A percentile compares a stretch with the other conserved stretches of the same genome.
These are phyloP conservation scores for Sesamia nonagrioides DNA, from an alignment of 1,140 invertebrate genomes.

Conservation along the genomic window DNA sequence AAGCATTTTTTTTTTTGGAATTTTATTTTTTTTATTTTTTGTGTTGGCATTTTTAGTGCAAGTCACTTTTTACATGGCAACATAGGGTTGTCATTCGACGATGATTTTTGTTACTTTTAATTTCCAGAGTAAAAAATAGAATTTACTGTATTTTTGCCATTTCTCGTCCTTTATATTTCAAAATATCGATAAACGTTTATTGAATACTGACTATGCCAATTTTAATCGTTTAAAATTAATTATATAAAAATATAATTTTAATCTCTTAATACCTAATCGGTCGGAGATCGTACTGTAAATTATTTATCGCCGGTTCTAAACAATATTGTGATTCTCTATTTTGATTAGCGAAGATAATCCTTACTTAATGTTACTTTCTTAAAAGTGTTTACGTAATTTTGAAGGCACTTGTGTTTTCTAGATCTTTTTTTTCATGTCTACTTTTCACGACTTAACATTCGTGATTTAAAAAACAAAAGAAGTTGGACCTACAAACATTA, in stretches of 20 bases:
- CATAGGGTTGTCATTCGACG: background rate
- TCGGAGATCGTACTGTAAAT: conserved; percentile 54
- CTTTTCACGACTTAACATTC: too few relatives aligned
- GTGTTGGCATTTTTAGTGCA: conserved; percentile 7
- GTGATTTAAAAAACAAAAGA: too few relatives aligned
- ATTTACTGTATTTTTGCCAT: background rate
- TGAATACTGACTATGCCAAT: background rate
- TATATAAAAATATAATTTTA: conserved; percentile 39
- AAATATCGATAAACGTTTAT: background rate
- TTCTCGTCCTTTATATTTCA: background rate
- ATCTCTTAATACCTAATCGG: conserved; percentile 51
- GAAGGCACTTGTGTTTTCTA: background rate
- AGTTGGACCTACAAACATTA: too few relatives aligned
- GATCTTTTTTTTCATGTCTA: too few relatives aligned
- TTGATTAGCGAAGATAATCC: conserved; percentile 26
- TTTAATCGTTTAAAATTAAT: conserved; percentile 23
- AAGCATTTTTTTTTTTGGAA: conserved; percentile 47
- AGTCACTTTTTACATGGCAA: conserved; percentile 8
- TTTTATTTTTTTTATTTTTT: conserved; percentile 15
- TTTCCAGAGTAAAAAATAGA: background rate
- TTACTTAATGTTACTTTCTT: background rate
- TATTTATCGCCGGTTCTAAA: conserved; percentile 14
- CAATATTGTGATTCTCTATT: conserved; percentile 3
- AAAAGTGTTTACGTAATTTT: background rate
- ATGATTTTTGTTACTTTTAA: background rate